phyloP scores from a whole-genome alignment of 2,797 vertebrate species.

The Gymnothorax javanicus region DNA sequence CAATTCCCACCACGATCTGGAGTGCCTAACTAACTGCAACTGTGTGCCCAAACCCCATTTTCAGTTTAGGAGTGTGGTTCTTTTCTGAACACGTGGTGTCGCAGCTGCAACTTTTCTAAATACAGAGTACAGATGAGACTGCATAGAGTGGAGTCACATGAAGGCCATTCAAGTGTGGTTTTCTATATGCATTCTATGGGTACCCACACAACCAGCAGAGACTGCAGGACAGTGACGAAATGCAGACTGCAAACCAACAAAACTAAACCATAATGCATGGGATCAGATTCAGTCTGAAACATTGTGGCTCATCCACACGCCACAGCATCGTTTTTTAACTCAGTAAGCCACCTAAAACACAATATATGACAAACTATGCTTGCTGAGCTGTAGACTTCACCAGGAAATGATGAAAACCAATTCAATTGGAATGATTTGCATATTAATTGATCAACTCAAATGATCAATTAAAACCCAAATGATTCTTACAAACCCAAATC shows the following conservation, averaged over 20 bases:
- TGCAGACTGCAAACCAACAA: too few relatives aligned
- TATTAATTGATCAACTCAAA: background rate
- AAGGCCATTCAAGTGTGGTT: too few relatives aligned
- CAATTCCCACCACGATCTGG: background rate
- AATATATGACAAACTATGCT: background rate
- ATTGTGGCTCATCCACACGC: background rate
- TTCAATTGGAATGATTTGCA: background rate
- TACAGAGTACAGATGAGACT: background rate
- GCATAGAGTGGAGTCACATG: background rate
- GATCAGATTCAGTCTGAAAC: background rate
- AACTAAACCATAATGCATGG: too few relatives aligned
- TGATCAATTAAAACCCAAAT: background rate
- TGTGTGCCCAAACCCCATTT: background rate
- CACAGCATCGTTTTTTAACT: background rate
- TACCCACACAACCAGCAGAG: too few relatives aligned
- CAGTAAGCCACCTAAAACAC: too few relatives aligned
- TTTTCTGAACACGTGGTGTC: background rate
- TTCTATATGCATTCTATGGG: too few relatives aligned
- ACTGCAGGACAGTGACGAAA: too few relatives aligned
- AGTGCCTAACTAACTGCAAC: background rate
- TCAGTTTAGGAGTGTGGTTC: background rate
- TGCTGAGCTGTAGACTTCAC: background rate
- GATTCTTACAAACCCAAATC: too few relatives aligned
- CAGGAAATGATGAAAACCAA: background rate
- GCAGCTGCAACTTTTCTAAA: background rate